Evolutionary conservation across 23 tunicate genomes (phyloP), one percentile per base, ranked within the genome.

Genomic region (Clavelina lepadiformis): DNA sequence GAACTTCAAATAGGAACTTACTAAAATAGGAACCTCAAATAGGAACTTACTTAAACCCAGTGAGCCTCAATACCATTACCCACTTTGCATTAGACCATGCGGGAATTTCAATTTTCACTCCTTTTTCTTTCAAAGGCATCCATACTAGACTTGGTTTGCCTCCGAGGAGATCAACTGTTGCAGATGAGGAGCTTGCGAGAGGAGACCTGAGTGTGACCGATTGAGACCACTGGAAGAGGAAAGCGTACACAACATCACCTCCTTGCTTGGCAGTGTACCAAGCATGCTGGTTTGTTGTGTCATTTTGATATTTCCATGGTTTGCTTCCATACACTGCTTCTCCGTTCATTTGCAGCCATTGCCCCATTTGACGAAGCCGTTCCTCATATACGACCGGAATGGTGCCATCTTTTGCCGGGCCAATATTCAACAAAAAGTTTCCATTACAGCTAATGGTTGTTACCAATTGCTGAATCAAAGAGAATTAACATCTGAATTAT

Each of bases 241-340:
- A 71, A 11, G 65, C 65, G 19, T 71, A 56, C 26, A 56, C 62
- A 20, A 23, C 41, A 20, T 34, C 35, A 5, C 19, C 31, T 6
- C 5, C 24, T 8, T 52, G 22, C 7, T 38, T 56, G 46, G 52
- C 25, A 0, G 57, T 77, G 56, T 58, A 83, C 91, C 91, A 83
- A 30, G 75, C 70, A 19, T 61, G 66, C 36, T 69, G 54, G 0
- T 69, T 74, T 26, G 68, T 11, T 4, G 91, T 57, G 49, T 83
- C 91, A 59, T 83, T 83, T 57, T 83, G 91, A 68, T 83, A 77
- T 23, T 65, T 74, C 91, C 91, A 83, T 3, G 91, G 91, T 25
- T 38, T 61, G 45, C 76, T 66, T 28, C 56, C 33, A 32, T 83
- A 83, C 22, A 83, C 72, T 34, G 61, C 91, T 41, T 83, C 91